phyloP scores from a whole-genome alignment of 1,140 invertebrate species.

The Drosophila azteca region DNA sequence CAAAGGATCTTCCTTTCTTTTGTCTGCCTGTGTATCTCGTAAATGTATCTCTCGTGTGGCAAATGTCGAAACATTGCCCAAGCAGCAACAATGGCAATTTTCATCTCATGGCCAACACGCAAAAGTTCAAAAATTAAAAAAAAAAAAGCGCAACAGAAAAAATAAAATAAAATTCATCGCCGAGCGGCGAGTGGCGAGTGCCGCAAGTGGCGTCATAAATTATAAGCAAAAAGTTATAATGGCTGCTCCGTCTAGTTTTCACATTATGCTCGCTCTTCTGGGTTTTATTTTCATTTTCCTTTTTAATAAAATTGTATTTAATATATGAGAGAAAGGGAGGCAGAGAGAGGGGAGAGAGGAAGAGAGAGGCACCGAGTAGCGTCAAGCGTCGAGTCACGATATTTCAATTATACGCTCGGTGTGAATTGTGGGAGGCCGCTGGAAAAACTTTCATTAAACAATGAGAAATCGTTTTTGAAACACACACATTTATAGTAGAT shows the following conservation, averaged over 20 bases:
- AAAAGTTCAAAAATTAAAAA: slow-evolving; percentile 42
- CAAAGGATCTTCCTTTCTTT: too few species aligned
- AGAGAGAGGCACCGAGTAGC: too few species aligned
- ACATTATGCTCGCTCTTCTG: slow-evolving; percentile 42
- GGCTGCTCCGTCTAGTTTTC: slow-evolving; percentile 60
- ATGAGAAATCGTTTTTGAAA: slow-evolving; percentile 33
- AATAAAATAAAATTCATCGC: slow-evolving; percentile 33
- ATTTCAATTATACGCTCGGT: slow-evolving; percentile 69
- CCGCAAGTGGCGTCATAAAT: slow-evolving; percentile 76
- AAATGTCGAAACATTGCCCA: slow-evolving; percentile 52
- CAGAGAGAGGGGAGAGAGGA: too few species aligned
- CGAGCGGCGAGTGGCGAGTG: slow-evolving; percentile 67
- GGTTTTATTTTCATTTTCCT: slow-evolving; percentile 1
- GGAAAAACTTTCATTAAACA: slow-evolving; percentile 19
- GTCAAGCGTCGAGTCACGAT: slow-evolving; percentile 65
- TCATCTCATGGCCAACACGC: slow-evolving; percentile 64
- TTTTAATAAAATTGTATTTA: slow-evolving; percentile 65
- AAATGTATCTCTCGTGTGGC: slow-evolving; percentile 15
- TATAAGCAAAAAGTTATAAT: slow-evolving; percentile 77
- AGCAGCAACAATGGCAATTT: slow-evolving; percentile 27
- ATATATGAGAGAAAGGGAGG: slow-evolving; percentile 18
- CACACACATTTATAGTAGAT: background rate
- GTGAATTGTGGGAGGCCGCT: slow-evolving; percentile 56
- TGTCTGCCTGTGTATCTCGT: slow-evolving; percentile 16
- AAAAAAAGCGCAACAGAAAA: slow-evolving; percentile 10